phyloP scores from a whole-genome alignment of 2,888 invertebrate genomes.

The Aethes cnicana region DNA sequence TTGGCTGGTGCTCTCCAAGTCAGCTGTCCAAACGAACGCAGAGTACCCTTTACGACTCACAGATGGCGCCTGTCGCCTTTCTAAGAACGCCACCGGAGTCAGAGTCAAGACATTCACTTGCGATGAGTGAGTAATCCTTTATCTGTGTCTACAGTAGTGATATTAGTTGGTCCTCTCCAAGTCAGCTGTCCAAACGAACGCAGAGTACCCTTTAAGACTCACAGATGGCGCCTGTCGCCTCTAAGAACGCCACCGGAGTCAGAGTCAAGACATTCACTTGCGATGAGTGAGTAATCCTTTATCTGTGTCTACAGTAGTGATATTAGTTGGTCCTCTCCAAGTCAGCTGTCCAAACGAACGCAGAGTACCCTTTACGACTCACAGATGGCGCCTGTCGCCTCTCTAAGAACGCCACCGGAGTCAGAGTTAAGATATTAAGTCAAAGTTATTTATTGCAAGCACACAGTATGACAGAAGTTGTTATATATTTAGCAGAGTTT shows the following conservation, averaged over 20 bases:
- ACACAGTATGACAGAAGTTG: too few relatives aligned
- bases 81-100: slow-evolving; percentile 70
- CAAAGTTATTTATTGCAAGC: too few relatives aligned
- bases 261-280: slow-evolving; percentile 83
- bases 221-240: slow-evolving; percentile 69
- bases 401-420: slow-evolving; percentile 65
- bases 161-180: slow-evolving; percentile 85
- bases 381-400: slow-evolving; percentile 69
- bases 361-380: slow-evolving; percentile 84
- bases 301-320: background rate
- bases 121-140: slow-evolving; percentile 80
- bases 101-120: slow-evolving; percentile 83
- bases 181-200: slow-evolving; percentile 79
- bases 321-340: slow-evolving; percentile 85
- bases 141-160: background rate
- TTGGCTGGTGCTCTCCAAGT: slow-evolving; percentile 85
- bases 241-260: slow-evolving; percentile 70
- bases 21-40: slow-evolving; percentile 79
- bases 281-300: slow-evolving; percentile 80
- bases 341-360: slow-evolving; percentile 79
- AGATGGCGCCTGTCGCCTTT: slow-evolving; percentile 68
- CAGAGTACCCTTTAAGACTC: slow-evolving; percentile 84
- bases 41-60: slow-evolving; percentile 84
- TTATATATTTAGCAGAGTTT: too few relatives aligned
- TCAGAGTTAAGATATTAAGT: slow-evolving; percentile 77